These are phyloP conservation scores for Eurystomus gularis DNA, from an alignment of 2,113 vertebrate genomes.

Conservation along the genomic window DNA sequence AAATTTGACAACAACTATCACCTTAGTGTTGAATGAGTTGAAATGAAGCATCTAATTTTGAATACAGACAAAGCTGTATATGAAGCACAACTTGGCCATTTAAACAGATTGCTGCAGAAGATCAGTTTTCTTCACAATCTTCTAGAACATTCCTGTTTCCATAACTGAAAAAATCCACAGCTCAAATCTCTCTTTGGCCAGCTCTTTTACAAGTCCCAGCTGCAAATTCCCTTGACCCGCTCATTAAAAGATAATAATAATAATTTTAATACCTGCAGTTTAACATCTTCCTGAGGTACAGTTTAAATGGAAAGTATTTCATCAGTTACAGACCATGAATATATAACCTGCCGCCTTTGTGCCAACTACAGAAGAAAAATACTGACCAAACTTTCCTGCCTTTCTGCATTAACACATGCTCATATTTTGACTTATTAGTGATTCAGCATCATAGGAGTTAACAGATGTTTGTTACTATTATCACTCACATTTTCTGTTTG, in stretches of 20 bases:
- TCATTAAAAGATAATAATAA: background rate
- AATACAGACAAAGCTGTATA: background rate
- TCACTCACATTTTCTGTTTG: background rate
- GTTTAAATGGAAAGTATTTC: background rate
- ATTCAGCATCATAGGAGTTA: background rate
- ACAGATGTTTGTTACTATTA: background rate
- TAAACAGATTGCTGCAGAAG: background rate
- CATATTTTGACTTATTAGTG: background rate
- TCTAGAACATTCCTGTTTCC: background rate
- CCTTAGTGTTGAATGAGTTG: background rate
- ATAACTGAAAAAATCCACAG: background rate
- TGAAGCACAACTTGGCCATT: background rate
- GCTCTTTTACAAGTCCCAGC: background rate
- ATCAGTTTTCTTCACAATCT: background rate
- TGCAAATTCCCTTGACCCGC: background rate
- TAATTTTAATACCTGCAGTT: background rate
- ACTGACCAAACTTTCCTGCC: background rate
- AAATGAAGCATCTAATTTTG: background rate
- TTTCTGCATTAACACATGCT: background rate
- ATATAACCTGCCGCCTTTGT: background rate
- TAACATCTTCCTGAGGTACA: background rate
- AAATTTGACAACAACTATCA: background rate
- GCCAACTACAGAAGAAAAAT: slow-evolving; percentile 5
- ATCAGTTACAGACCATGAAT: background rate
- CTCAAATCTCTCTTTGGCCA: background rate